Evolutionary conservation across 1,140 invertebrate genomes (phyloP).

Genomic region (Meloidogyne chitwoodi): DNA sequence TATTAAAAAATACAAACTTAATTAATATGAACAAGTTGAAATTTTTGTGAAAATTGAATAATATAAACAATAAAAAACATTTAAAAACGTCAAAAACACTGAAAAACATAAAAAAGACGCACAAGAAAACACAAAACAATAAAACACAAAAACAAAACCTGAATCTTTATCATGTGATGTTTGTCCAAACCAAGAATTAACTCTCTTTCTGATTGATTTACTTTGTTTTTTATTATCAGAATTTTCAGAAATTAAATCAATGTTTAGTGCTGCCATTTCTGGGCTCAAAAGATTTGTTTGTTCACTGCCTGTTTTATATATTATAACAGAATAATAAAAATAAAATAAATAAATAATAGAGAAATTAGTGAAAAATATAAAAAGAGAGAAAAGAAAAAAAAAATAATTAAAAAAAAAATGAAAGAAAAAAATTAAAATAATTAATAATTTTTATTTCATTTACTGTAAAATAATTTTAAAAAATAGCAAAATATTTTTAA

Average conservation of each 20-base stretch:
- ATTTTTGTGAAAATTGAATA: too few relatives aligned
- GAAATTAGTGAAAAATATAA: background rate
- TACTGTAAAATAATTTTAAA: too few relatives aligned
- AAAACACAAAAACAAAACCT: background rate
- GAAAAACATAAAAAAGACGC: too few relatives aligned
- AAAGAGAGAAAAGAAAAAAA: background rate
- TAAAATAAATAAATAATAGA: background rate
- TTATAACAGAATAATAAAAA: background rate
- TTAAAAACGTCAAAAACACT: too few relatives aligned
- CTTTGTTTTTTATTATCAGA: background rate
- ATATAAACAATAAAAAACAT: too few relatives aligned
- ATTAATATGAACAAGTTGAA: too few relatives aligned
- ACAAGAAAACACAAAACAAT: background rate
- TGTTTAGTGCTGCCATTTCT: background rate
- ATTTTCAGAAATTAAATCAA: background rate
- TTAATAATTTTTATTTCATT: too few relatives aligned
- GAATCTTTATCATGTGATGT: background rate
- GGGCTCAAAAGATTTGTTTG: conserved; percentile 2
- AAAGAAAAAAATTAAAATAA: too few relatives aligned
- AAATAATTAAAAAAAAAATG: background rate
- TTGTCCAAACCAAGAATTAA: conserved; percentile 17
- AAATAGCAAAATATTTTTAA: too few relatives aligned
- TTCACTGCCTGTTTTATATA: background rate
- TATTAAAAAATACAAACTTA: too few relatives aligned
- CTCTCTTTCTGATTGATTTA: background rate